Percentiles rank a stretch among this genome's conserved stretches.
Evolutionary conservation across 2,888 invertebrate species (phyloP).

Genomic region (Zygogramma bicolorata): DNA sequence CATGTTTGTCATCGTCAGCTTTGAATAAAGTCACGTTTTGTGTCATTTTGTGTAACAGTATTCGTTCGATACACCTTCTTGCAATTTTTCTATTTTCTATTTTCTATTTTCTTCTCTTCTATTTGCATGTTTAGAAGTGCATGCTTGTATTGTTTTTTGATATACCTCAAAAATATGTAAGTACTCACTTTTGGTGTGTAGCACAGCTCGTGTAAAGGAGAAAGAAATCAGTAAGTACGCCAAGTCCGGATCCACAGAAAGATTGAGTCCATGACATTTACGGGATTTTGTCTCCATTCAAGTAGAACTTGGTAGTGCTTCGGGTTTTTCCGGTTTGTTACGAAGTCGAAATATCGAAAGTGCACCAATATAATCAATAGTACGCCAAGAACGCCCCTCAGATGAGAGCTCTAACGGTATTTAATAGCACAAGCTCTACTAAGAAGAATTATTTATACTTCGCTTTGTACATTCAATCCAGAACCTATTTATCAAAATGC

Average conservation of each 20-base stretch:
- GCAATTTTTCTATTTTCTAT: slow-evolving; percentile 59
- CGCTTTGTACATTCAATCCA: too few species aligned
- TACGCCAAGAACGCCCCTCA: too few species aligned
- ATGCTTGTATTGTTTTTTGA: slow-evolving; percentile 49
- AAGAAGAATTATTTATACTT: too few species aligned
- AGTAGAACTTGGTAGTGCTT: too few species aligned
- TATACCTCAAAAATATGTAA: slow-evolving; percentile 47
- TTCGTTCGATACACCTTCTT: slow-evolving; percentile 57
- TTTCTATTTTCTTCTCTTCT: slow-evolving; percentile 61
- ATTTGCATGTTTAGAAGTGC: slow-evolving; percentile 59
- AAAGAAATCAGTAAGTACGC: neutral
- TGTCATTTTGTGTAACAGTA: slow-evolving; percentile 57
- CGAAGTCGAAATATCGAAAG: too few species aligned
- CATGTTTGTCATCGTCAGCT: slow-evolving; percentile 31
- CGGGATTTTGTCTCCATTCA: neutral
- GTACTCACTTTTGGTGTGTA: neutral
- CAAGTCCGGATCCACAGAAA: neutral
- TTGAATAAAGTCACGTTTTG: slow-evolving; percentile 53
- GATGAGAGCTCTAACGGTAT: too few species aligned
- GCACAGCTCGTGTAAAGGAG: neutral
- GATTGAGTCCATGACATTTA: neutral
- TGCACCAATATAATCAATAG: too few species aligned
- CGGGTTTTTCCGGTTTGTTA: too few species aligned
- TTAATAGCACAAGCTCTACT: too few species aligned
- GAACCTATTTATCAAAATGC: too few species aligned